phyloP scores from a whole-genome alignment of 2,113 vertebrate species.

The Blennius ocellaris region DNA sequence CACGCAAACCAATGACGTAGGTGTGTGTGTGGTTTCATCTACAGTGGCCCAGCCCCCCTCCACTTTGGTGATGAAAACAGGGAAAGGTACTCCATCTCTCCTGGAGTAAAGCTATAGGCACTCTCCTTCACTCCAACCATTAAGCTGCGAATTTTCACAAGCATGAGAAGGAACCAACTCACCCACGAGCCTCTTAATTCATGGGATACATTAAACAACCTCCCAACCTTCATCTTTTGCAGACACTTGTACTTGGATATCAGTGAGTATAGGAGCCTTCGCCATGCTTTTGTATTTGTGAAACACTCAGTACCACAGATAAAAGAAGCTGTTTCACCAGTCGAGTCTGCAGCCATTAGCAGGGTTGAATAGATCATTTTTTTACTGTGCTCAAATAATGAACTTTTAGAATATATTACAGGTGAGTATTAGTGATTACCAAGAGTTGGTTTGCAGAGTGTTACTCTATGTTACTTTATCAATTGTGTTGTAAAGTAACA shows the following conservation, averaged over 20 bases:
- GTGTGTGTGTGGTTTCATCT: background rate
- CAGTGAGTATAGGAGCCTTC: background rate
- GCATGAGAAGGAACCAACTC: constrained; percentile 21
- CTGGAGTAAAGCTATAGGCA: constrained; percentile 12
- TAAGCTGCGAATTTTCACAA: constrained; percentile 21
- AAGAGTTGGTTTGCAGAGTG: no score
- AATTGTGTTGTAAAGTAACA: no score
- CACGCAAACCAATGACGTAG: background rate
- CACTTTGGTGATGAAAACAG: constrained; percentile 7
- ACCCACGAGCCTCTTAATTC: constrained; percentile 10
- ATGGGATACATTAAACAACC: constrained; percentile 11
- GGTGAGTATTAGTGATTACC: no score
- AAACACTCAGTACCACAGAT: constrained; percentile 9
- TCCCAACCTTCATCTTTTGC: background rate
- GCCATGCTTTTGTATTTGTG: background rate
- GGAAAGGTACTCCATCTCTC: background rate
- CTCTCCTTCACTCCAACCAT: background rate
- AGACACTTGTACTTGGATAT: background rate
- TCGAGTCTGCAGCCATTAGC: constrained; percentile 11
- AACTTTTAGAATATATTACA: no score
- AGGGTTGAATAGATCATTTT: no score
- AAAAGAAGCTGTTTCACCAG: constrained; percentile 1
- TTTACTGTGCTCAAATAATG: background rate
- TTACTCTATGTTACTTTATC: no score
- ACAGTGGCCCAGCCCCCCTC: background rate